Evolutionary conservation across 2,888 invertebrate genomes (phyloP).

Genomic region (Agriotes lineatus): DNA sequence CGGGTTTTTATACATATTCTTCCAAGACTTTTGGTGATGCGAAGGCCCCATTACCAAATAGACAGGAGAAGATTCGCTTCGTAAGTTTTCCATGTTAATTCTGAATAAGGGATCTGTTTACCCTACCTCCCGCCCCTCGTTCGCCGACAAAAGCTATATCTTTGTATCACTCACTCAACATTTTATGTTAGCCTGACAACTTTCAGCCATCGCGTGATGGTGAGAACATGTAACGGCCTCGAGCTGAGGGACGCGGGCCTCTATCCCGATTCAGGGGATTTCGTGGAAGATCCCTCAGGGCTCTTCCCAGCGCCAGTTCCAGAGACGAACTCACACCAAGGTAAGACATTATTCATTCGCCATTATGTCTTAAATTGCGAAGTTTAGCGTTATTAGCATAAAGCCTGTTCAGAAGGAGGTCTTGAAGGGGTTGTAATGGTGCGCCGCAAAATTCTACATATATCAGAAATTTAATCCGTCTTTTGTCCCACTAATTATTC

Average conservation of each 20-base stretch:
- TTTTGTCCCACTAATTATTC: too few species aligned
- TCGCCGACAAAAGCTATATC: too few species aligned
- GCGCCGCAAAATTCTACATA: background rate
- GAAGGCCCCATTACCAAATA: conserved; percentile 79
- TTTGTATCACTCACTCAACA: background rate
- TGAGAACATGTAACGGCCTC: conserved; percentile 82
- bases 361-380: background rate
- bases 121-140: too few species aligned
- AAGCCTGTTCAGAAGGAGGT: too few species aligned
- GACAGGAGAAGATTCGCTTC: conserved; percentile 70
- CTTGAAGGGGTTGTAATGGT: too few species aligned
- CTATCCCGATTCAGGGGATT: conserved; percentile 60
- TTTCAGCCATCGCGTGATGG: conserved; percentile 72
- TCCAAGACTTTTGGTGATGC: conserved; percentile 93
- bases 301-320: conserved; percentile 70
- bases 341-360: conserved; percentile 56
- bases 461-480: background rate
- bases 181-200: conserved; percentile 54
- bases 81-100: conserved; percentile 23
- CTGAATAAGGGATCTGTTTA: too few species aligned
- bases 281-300: conserved; percentile 66
- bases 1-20: conserved; percentile 96
- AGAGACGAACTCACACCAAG: conserved; percentile 70
- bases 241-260: conserved; percentile 73
- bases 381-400: background rate